Conservation (phyloP, 2,113 vertebrate genomes). For the Phylloscopus whistleri region DNA sequence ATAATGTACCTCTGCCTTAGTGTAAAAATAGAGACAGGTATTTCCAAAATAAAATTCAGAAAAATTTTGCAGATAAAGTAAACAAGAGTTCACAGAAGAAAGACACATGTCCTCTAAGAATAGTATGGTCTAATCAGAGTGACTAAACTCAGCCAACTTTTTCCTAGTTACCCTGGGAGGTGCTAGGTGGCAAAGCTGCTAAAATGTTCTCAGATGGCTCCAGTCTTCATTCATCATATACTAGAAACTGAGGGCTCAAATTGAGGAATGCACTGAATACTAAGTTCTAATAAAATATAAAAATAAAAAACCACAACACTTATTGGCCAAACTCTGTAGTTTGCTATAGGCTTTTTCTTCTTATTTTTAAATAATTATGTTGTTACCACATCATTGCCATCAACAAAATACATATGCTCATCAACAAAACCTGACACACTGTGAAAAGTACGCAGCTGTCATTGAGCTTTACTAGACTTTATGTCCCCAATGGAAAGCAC, state of each 20-base stretch:
- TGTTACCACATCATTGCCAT: background rate
- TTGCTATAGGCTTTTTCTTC: background rate
- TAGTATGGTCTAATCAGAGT: background rate
- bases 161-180: background rate
- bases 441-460: background rate
- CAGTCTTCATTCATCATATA: background rate
- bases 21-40: background rate
- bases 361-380: background rate
- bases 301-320: rapidly evolving
- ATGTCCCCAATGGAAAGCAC: background rate
- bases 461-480: background rate
- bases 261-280: background rate
- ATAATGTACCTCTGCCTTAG: background rate
- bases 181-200: background rate
- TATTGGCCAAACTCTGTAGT: background rate
- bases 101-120: background rate
- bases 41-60: background rate
- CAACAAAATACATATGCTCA: background rate
- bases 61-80: background rate
- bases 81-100: background rate
- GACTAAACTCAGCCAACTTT: background rate
- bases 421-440: background rate
- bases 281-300: background rate
- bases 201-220: background rate
- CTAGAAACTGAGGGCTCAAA: background rate